A percentile compares a stretch with the other conserved stretches of the same genome.
These are phyloP conservation scores for Dryobotodes eremita DNA, from an alignment of 2,888 invertebrate species.

Conservation along the genomic window DNA sequence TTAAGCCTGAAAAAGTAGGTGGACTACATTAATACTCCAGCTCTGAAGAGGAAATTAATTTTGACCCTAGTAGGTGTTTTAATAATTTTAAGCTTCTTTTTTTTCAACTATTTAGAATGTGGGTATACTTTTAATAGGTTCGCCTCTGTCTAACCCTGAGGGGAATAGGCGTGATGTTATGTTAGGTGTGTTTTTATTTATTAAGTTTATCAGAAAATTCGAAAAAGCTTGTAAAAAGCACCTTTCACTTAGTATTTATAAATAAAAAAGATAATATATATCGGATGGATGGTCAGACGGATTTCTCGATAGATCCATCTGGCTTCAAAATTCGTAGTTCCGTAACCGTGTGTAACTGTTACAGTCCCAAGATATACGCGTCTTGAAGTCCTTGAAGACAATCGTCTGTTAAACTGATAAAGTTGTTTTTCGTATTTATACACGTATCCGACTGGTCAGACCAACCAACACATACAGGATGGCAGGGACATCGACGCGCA, in stretches of 20 bases:
- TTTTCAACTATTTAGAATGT: background rate
- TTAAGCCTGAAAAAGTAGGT: background rate
- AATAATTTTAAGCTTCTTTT: background rate
- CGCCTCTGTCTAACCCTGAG: background rate
- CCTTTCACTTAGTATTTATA: background rate
- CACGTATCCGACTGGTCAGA: background rate
- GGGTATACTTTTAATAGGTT: background rate
- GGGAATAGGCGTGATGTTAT: background rate
- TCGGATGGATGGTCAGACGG: background rate
- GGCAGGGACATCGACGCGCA: no score
- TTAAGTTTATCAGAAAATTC: background rate
- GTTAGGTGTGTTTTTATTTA: background rate
- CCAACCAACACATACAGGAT: no score
- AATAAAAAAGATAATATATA: background rate
- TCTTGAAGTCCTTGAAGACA: no score
- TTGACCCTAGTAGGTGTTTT: background rate
- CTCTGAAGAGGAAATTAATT: conserved; percentile 15
- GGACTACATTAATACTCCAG: conserved; percentile 4
- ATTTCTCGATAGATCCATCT: background rate
- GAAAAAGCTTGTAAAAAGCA: background rate
- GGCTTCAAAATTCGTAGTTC: background rate
- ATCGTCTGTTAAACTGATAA: background rate
- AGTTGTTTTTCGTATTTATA: background rate
- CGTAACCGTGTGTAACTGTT: background rate
- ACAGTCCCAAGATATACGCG: background rate